Evolutionary conservation across 2,113 vertebrate genomes (phyloP).

Genomic region (Macroglossus sobrinus): DNA sequence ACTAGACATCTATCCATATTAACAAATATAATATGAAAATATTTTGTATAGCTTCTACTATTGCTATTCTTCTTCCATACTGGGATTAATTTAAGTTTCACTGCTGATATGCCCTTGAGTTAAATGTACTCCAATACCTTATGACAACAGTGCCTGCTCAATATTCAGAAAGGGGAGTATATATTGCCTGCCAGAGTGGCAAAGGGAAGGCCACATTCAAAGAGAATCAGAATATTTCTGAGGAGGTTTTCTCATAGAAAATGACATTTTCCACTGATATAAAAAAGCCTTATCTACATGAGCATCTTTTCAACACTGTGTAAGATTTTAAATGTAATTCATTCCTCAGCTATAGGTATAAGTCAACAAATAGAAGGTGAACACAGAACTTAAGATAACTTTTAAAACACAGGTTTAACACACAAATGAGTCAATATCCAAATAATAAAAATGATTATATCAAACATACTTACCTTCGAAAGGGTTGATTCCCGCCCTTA

Average conservation of each 20-base stretch:
- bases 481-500: conserved; percentile 93
- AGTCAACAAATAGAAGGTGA: not conserved
- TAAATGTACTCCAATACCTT: not conserved
- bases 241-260: not conserved
- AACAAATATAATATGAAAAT: not conserved
- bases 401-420: conserved; percentile 28
- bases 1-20: not conserved
- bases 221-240: not conserved
- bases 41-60: not conserved
- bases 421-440: not conserved
- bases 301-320: not conserved
- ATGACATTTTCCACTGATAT: not conserved
- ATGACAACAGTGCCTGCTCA: not conserved
- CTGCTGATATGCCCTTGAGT: not conserved
- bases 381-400: not conserved
- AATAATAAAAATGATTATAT: conserved; percentile 6
- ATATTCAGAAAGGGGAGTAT: not conserved
- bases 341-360: not conserved
- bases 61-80: not conserved
- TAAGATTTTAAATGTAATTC: not conserved
- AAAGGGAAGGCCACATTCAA: not conserved
- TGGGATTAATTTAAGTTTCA: not conserved
- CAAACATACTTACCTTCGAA: conserved; percentile 89
- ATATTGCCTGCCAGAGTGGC: not conserved
- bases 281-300: not conserved